These are phyloP conservation scores for Sceliomorpha sp. DNA, from an alignment of 2,888 invertebrate species.

Conservation along the genomic window DNA sequence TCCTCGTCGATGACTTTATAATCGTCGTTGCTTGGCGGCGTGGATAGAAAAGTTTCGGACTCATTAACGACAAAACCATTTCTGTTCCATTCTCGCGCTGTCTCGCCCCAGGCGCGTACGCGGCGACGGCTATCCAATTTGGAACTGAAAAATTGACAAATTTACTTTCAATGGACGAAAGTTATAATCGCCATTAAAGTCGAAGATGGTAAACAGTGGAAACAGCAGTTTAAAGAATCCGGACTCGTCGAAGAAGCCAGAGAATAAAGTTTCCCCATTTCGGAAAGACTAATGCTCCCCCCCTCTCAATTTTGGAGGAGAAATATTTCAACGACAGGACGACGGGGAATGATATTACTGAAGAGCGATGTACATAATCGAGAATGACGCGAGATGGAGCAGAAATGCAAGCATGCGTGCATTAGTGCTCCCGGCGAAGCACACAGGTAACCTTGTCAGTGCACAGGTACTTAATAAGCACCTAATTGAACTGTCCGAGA, in stretches of 20 bases:
- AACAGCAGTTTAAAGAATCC: no score
- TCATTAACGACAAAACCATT: conserved; percentile 64
- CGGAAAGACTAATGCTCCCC: no score
- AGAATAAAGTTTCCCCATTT: no score
- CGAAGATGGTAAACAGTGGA: no score
- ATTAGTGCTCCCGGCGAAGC: conserved; percentile 65
- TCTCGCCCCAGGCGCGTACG: conserved; percentile 31
- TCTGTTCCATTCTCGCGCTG: conserved; percentile 22
- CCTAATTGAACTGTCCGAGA: conserved; percentile 72
- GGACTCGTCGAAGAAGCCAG: no score
- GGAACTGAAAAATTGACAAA: conserved; percentile 64
- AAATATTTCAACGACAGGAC: no score
- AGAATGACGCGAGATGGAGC: conserved; percentile 40
- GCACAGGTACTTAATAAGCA: conserved; percentile 70
- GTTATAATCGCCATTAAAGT: no score
- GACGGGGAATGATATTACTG: no score
- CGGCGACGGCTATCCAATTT: conserved; percentile 59
- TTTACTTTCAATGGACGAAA: conserved; percentile 51
- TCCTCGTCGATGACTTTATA: conserved; percentile 30
- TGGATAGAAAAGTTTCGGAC: conserved; percentile 63
- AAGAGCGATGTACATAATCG: conserved; percentile 38
- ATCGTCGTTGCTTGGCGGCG: conserved; percentile 59
- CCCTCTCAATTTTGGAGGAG: no score
- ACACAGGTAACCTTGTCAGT: conserved; percentile 64
- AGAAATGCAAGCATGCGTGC: conserved; percentile 62